Base-by-base conservation (phyloP, 2,797 vertebrate species). In the Mallotus villosus region DNA sequence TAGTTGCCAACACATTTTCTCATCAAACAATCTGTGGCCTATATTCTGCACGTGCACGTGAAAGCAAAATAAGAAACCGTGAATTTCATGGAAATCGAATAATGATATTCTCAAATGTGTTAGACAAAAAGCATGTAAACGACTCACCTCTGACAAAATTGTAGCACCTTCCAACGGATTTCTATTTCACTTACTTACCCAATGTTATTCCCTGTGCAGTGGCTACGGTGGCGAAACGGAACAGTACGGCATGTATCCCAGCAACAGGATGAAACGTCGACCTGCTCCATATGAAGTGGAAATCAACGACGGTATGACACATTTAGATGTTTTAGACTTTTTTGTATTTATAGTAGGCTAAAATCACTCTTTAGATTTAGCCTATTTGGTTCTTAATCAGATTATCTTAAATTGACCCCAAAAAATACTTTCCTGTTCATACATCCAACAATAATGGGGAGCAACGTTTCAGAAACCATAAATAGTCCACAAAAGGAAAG, bases 261-360 rank as follows among this genome's bases (percentile, higher is more conserved):
- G 89, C 83, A 93, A 89, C 78, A 85, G 94, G 62, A 91, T 94
- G 86, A 96, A 96, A 84, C 91, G 94, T 83, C 93, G 95, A 87
- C 88, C 94, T 1, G 94, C 91, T 25, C 95, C 95, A 0, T 96
- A 96, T 62, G 95, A 96, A 85, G 91, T 95, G 90, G 95, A 95
- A 78, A 92, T 95, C 78, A 93, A 79, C 3, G 94, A 95, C 14
- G 95, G 95, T 95, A 89, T 24, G 85, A 63, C 61, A 22, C 68
- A 79, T 78, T 82, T 76, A 70, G 17, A 79, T 82, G 22, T 78
- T 58, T 21, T 34, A 21, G 1, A 29, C 53, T 75, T 57, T 19
- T 25, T 71, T 7, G 37, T n/a, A 5, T 66, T 69, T 51, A 55
- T 55, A 17, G 4, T 55, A 2, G 4, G 4, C 5, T 53, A 16